These are phyloP conservation scores for Atherinomorus stipes DNA, from an alignment of 2,113 vertebrate genomes.

Conservation along the genomic window DNA sequence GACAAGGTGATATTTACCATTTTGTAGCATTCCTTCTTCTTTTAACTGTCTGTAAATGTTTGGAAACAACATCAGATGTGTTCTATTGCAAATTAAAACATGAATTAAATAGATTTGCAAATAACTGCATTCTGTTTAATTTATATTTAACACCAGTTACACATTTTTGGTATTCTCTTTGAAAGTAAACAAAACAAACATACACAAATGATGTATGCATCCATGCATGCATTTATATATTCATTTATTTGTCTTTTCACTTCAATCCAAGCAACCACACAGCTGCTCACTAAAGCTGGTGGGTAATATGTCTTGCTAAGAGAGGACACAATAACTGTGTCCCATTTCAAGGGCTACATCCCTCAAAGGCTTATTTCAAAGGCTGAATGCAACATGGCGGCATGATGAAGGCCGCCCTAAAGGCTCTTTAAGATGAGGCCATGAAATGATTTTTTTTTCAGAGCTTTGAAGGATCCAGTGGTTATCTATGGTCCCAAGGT, in stretches of 20 bases:
- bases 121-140: no score
- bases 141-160: no score
- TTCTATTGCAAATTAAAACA: no score
- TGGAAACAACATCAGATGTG: no score
- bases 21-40: no score
- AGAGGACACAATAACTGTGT: background rate
- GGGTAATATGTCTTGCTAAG: background rate
- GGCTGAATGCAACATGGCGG: background rate
- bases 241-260: background rate
- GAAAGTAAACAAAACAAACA: no score
- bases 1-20: no score
- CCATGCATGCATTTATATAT: no score
- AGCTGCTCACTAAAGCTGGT: background rate
- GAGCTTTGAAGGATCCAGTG: background rate
- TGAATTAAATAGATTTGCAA: no score
- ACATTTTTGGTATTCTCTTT: no score
- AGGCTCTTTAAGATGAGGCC: background rate
- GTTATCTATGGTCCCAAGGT: background rate
- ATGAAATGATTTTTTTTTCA: background rate
- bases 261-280: background rate
- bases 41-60: no score
- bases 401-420: conserved; percentile 1
- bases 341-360: conserved; percentile 5
- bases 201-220: no score
- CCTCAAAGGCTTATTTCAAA: background rate